Evolutionary conservation across 2,113 vertebrate species (phyloP).

Genomic region (Larimichthys polyactis): DNA sequence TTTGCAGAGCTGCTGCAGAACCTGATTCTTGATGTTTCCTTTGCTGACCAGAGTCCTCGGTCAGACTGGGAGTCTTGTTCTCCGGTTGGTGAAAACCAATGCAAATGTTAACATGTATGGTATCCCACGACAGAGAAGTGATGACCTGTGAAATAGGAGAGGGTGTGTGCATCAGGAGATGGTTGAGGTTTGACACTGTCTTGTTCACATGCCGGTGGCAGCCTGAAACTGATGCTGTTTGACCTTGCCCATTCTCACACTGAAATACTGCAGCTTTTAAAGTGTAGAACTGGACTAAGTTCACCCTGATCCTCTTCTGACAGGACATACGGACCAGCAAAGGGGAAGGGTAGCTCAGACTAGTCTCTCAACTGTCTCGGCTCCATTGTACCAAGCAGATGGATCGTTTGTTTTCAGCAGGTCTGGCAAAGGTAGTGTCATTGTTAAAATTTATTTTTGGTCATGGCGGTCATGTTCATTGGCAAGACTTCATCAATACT

Average conservation of each 20-base stretch:
- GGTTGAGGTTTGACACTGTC: constrained; percentile 69
- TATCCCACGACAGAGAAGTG: constrained; percentile 36
- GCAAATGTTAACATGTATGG: constrained; percentile 1
- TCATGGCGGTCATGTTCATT: too few relatives aligned
- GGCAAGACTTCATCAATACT: background rate
- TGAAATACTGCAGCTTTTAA: constrained; percentile 44
- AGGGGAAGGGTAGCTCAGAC: background rate
- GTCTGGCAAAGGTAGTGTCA: background rate
- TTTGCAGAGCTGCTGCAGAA: background rate
- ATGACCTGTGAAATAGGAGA: constrained; percentile 69
- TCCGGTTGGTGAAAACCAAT: constrained; percentile 15
- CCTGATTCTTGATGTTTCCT: background rate
- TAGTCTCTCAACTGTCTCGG: background rate
- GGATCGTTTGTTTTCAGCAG: background rate
- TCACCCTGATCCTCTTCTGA: constrained; percentile 8
- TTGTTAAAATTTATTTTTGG: background rate
- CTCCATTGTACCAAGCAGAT: background rate
- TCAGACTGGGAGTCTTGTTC: background rate
- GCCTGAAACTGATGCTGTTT: constrained; percentile 46
- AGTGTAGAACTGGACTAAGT: constrained; percentile 24
- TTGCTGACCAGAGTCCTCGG: background rate
- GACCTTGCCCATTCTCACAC: constrained; percentile 60
- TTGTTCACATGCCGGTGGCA: constrained; percentile 51
- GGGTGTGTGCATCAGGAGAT: constrained; percentile 48
- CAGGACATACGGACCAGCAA: background rate